phyloP scores from a whole-genome alignment of 1,140 invertebrate genomes.

The Archegozetes longisetosus region DNA sequence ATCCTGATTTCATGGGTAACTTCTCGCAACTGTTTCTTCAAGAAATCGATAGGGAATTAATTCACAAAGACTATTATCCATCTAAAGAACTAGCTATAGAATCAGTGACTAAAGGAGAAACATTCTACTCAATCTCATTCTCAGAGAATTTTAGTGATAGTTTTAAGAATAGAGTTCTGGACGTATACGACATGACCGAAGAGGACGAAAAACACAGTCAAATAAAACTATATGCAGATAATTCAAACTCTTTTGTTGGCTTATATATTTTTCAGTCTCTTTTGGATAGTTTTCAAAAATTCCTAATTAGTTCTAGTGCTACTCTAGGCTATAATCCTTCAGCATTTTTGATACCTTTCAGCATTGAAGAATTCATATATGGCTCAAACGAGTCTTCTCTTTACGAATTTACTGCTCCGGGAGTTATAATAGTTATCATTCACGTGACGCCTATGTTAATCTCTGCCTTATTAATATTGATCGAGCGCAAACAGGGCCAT shows the following conservation, averaged over 20 bases:
- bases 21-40: slow-evolving; percentile 3
- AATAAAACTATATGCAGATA: slow-evolving; percentile 25
- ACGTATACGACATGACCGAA: neutral
- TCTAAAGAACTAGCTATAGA: slow-evolving; percentile 3
- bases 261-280: neutral
- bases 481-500: slow-evolving; percentile 76
- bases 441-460: slow-evolving; percentile 77
- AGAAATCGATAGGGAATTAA: neutral
- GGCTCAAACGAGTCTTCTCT: slow-evolving; percentile 71
- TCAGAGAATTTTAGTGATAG: slow-evolving; percentile 12
- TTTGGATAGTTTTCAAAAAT: slow-evolving; percentile 4
- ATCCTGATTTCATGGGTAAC: slow-evolving; percentile 23
- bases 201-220: slow-evolving; percentile 21
- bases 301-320: neutral
- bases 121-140: slow-evolving; percentile 12
- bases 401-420: slow-evolving; percentile 85
- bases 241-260: slow-evolving; percentile 4
- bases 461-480: slow-evolving; percentile 74
- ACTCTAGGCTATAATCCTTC: slow-evolving; percentile 11
- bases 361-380: slow-evolving; percentile 68
- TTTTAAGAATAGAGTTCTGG: slow-evolving; percentile 4
- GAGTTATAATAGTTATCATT: slow-evolving; percentile 84
- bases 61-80: neutral
- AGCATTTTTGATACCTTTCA: slow-evolving; percentile 20
- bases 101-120: slow-evolving; percentile 12